Base-by-base conservation (phyloP, 2,797 vertebrate species). In the Stomatorhinus walkeri region DNA sequence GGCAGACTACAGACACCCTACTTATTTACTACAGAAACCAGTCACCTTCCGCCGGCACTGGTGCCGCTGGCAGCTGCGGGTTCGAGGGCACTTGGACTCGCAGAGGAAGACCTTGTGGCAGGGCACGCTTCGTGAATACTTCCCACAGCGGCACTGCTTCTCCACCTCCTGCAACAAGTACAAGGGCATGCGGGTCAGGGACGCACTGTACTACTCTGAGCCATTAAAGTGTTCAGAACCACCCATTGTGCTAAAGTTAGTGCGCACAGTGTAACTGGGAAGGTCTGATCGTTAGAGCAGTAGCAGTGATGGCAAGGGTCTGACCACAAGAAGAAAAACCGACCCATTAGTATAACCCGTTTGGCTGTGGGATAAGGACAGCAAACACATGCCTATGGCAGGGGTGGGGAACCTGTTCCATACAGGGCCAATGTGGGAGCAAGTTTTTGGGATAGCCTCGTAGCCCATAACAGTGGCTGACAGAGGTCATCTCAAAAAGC, bases 51-150 rank as follows among this genome's bases (percentile, higher is more conserved):
- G 97, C 92, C 95, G 97, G 91, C 98, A 99, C 87, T 97, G 97
- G 93, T 99, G 98, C 89, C 96, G 96, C 91, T 97, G 96, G 90
- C 98, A 99, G 90, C 96, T 95, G 2, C 97, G 96, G 87, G 95
- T 97, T 89, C 96, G 96, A 0, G 95, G 91, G 92, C 98, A 99
- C 81, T 99, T 99, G 12, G 97, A 96, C 92, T 99, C 98, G 90
- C 98, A 99, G 46, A 98, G 91, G 56, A 98, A 98, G n/a, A 97
- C 95, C 90, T 97, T 98, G 88, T 98, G 97, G 90, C 98, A 99
- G 0, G 98, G 94, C 96, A 98, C 96, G 90, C 92, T 90, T 87
- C 95, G 97, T 48, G 94, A 96, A 93, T 99, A 96, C 76, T 96
- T 97, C 0, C 97, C 98, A 94, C 98, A 99, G 12, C 98, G 95